These are phyloP conservation scores for Cephalopterus ornatus DNA, from an alignment of 2,113 vertebrate species.

Conservation along the genomic window DNA sequence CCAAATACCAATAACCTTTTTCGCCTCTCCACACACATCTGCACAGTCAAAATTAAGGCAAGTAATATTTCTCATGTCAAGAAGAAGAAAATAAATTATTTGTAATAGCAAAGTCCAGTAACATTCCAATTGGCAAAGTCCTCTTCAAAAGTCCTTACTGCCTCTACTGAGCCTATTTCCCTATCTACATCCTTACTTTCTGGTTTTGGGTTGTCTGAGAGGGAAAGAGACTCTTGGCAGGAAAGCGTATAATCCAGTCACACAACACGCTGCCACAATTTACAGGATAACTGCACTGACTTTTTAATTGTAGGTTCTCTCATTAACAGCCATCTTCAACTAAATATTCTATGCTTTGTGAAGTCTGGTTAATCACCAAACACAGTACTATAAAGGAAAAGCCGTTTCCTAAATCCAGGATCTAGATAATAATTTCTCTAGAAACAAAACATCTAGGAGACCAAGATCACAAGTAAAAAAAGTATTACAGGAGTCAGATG, in stretches of 20 bases:
- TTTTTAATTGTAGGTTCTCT: background rate
- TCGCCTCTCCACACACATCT: background rate
- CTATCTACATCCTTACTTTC: background rate
- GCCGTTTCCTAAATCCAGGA: background rate
- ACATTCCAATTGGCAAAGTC: background rate
- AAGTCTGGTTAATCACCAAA: background rate
- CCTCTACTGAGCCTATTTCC: background rate
- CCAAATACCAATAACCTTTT: background rate
- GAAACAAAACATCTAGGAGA: background rate
- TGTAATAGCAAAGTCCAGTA: background rate
- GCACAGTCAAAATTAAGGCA: background rate
- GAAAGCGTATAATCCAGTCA: background rate
- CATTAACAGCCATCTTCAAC: background rate
- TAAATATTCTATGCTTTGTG: background rate
- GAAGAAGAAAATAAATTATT: background rate
- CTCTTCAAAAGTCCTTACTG: background rate
- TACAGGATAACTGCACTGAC: background rate
- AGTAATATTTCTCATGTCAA: background rate
- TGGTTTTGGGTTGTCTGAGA: background rate
- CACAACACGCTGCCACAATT: background rate
- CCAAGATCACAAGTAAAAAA: background rate
- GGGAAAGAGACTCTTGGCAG: background rate
- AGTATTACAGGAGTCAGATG: background rate
- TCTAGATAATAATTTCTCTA: background rate
- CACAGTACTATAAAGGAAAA: background rate